These are phyloP conservation scores for Steatornis caripensis DNA, from an alignment of 2,113 vertebrate genomes.

Conservation along the genomic window DNA sequence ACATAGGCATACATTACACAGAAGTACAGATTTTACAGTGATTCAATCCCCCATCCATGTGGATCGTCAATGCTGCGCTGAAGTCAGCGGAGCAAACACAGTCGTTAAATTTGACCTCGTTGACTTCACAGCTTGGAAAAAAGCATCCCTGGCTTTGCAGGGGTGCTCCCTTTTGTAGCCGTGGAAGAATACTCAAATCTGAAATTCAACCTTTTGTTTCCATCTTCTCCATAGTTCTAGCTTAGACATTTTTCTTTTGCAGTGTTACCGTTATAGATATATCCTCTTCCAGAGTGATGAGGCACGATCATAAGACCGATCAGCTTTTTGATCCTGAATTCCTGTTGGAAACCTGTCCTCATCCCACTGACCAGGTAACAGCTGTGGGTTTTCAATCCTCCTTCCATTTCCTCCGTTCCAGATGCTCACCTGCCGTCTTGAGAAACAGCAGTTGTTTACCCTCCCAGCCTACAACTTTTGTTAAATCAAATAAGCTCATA, in stretches of 20 bases:
- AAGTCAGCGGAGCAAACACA: not conserved
- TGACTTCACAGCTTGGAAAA: not conserved
- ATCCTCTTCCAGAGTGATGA: not conserved
- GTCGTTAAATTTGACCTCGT: not conserved
- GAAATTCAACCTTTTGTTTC: not conserved
- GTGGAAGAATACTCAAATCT: not conserved
- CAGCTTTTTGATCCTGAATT: not conserved
- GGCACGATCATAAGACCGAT: not conserved
- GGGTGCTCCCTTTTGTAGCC: not conserved
- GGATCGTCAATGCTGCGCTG: not conserved
- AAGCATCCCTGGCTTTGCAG: not conserved
- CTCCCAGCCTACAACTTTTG: not conserved
- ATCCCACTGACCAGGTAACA: not conserved
- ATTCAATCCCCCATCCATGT: not conserved
- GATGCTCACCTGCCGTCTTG: not conserved
- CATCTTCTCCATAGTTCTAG: not conserved
- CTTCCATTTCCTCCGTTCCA: not conserved
- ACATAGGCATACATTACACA: not conserved
- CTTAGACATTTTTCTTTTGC: not conserved
- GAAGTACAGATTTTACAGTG: not conserved
- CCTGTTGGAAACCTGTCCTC: not conserved
- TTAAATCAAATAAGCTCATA: not conserved
- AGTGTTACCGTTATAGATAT: accelerated
- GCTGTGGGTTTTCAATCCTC: not conserved
- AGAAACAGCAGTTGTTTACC: not conserved